Evolutionary conservation across 2,113 vertebrate genomes (phyloP).

Genomic region (Orthonyx spaldingii): DNA sequence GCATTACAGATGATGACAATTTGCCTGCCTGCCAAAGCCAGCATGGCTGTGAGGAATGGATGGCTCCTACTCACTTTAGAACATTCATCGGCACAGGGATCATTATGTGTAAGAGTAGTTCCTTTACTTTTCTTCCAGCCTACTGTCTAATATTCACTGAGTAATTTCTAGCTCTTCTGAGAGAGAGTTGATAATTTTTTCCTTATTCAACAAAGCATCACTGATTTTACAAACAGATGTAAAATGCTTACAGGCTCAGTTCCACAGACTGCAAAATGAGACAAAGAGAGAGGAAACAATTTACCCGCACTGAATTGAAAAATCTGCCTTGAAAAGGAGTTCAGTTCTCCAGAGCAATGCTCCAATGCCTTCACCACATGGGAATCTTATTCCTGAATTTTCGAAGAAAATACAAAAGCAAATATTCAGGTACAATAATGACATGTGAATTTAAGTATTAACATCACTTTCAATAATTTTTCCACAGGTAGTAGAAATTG

Average conservation of each 20-base stretch:
- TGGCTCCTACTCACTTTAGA: neutral
- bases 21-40: neutral
- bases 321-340: neutral
- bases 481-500: neutral
- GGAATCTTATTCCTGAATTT: neutral
- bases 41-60: neutral
- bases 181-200: neutral
- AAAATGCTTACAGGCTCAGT: neutral
- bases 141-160: neutral
- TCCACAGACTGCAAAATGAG: neutral
- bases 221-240: neutral
- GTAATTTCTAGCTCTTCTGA: neutral
- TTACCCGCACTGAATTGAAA: accelerated
- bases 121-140: neutral
- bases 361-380: neutral
- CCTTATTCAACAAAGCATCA: neutral
- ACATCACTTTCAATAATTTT: neutral
- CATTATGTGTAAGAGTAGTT: neutral
- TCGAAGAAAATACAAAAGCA: neutral
- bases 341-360: neutral
- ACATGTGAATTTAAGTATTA: neutral
- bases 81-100: neutral
- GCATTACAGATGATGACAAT: neutral
- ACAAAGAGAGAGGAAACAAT: neutral
- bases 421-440: neutral